Evolutionary conservation across 2,113 vertebrate genomes (phyloP), one percentile per base, ranked within the genome.

Genomic region (Scopus umbretta): DNA sequence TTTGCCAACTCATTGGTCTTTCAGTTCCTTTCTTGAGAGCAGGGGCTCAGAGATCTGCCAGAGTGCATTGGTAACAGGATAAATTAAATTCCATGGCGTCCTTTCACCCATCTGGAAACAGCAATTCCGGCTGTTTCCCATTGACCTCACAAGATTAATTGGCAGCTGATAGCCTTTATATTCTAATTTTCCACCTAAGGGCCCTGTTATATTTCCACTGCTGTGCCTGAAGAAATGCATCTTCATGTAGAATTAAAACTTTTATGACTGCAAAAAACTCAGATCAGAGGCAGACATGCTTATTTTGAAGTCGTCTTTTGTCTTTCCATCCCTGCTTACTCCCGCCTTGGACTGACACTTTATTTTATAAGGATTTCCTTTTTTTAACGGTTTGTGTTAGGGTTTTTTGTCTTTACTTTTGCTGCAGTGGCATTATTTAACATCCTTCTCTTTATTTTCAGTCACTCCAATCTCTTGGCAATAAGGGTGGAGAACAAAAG

Each of bases 71-170:
- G 62, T 82, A 95, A 87, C 38, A 66, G 74, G 42, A 36, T 83
- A 90, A 91, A 95, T 96, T 88, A 70, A 95, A 94, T 94, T 87
- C 85, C 90, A 34, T 49, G 8, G 20, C 18, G 3, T 88, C 78
- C 81, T 86, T 66, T 42, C 45, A 76, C 95, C 94, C 95, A 95
- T 93, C 92, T 94, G 91, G 92, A 97, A 96, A 82, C 66, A 82
- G 96, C 88, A 83, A 78, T 90, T 74, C 96, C 63, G 95, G 71
- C 85, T 96, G 85, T 8, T 90, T 92, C 85, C 92, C 90, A 78
- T 55, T 92, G 91, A 95, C 95, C 92, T 90, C 91, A 55, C 89
- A 87, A 92, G 97, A 97, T 95, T 96, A 92, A 97, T 91, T 96
- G 89, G 81, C 95, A 78, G 26, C 71, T 96, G 71, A 97, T 90